Evolutionary conservation across 2,797 vertebrate genomes (phyloP), one percentile per base, ranked within the genome.

Genomic region (Neosilurus hyrtlii): DNA sequence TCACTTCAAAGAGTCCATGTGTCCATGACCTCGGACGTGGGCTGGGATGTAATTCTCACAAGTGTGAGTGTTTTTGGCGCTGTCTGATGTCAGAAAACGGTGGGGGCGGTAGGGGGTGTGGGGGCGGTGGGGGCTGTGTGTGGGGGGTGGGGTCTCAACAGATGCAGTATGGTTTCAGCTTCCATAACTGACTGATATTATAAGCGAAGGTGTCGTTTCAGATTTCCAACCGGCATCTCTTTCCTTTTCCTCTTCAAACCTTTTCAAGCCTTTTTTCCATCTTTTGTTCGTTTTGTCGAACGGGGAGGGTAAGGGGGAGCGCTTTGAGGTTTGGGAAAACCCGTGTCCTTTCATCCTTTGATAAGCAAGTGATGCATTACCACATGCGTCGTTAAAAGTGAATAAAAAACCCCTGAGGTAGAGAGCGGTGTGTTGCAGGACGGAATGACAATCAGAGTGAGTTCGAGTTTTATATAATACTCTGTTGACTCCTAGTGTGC

Each of bases 401-500:
- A 24, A 52, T 2, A 71, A 51, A 70, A 22, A 49, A 49, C 26
- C 35, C 37, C 72, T 56, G 37, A 76, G 37, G 56, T 22, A 85
- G 22, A 30, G 30, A 56, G 62, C 82, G 79, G 16, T n/a, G 14
- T 43, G n/a, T 81, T 76, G 74, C 59, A 26, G 67, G 59, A 51
- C 73, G 72, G 73, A 61, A 62, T 24, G 77, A 65, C 65, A 62
- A 70, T 74, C 43, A 54, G 67, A 59, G 11, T 2, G 26, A 20
- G 56, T 67, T 51, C n/a, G 26, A 59, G 54, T 76, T 76, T 52
- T 68, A 61, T 77, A 51, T 71, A 74, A 77, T 71, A 52, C 63
- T 78, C 63, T 78, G 65, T 78, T 79, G 66, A 63, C 75, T 76
- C 61, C 63, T 62, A 51, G 30, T 79, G 77, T 74, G 82, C 59